Evolutionary conservation across 2,113 vertebrate genomes (phyloP).

Genomic region (Raja brachyura): DNA sequence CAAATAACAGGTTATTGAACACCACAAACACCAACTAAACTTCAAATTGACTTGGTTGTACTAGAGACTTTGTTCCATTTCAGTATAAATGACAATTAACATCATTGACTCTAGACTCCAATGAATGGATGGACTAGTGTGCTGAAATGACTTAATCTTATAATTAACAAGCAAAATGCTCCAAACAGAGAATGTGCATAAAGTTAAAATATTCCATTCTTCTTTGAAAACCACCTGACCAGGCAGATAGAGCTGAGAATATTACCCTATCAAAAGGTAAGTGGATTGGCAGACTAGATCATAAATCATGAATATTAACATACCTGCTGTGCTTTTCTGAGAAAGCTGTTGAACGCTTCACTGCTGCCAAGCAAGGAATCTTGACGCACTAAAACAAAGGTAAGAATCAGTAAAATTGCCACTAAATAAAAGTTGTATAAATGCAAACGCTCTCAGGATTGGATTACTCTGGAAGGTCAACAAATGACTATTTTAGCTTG

Average conservation of each 20-base stretch:
- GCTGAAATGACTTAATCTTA: not conserved
- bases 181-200: not conserved
- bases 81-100: no score
- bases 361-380: conserved; percentile 82
- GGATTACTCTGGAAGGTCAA: not conserved
- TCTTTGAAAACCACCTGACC: not conserved
- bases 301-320: conserved; percentile 22
- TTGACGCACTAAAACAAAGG: conserved; percentile 72
- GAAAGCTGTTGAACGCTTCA: conserved; percentile 91
- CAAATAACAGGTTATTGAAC: no score
- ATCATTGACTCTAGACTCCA: no score
- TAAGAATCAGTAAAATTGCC: not conserved
- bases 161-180: not conserved
- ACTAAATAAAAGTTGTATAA: not conserved
- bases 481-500: not conserved
- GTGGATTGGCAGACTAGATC: not conserved
- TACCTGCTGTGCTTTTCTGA: conserved; percentile 95
- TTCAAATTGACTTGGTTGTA: no score
- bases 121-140: not conserved
- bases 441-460: not conserved
- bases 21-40: no score
- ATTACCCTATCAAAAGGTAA: not conserved
- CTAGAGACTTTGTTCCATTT: no score
- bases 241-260: not conserved
- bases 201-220: not conserved